Percentiles rank a stretch among this genome's conserved stretches.
phyloP scores from a whole-genome alignment of 2,797 vertebrate species.

The Carcharodon carcharias region DNA sequence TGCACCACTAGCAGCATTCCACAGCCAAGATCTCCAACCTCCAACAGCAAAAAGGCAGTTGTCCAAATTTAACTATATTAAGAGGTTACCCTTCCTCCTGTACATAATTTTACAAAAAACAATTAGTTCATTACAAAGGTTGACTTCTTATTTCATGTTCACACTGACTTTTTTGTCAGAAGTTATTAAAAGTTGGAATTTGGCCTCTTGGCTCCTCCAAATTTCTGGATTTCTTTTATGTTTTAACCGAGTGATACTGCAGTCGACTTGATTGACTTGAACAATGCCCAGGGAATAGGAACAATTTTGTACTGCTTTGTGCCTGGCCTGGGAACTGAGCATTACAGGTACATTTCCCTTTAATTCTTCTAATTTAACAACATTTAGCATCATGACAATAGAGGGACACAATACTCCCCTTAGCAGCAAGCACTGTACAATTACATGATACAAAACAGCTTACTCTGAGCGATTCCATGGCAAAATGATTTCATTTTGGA shows the following conservation, averaged over 20 bases:
- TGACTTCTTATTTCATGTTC: not conserved
- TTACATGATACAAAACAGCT: not conserved
- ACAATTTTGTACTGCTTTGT: not conserved
- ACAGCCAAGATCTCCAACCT: not conserved
- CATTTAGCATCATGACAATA: not conserved
- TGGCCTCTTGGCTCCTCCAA: not conserved
- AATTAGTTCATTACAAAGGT: not conserved
- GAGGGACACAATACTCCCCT: not conserved
- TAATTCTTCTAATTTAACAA: not conserved
- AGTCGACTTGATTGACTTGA: not conserved
- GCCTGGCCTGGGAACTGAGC: not conserved
- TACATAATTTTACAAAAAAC: not conserved
- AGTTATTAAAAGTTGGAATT: not conserved
- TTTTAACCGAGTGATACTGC: not conserved
- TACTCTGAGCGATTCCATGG: not conserved
- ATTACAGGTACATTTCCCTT: not conserved
- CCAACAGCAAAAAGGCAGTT: not conserved
- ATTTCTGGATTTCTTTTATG: not conserved
- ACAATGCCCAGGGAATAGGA: not conserved
- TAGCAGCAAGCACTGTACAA: not conserved
- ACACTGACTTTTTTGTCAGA: not conserved
- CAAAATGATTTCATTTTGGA: not conserved
- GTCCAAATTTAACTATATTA: not conserved
- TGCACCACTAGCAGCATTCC: not conserved
- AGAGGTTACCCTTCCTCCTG: not conserved